Evolutionary conservation across 2,797 vertebrate species (phyloP).

Genomic region (Ctenochaetus hawaiiensis): DNA sequence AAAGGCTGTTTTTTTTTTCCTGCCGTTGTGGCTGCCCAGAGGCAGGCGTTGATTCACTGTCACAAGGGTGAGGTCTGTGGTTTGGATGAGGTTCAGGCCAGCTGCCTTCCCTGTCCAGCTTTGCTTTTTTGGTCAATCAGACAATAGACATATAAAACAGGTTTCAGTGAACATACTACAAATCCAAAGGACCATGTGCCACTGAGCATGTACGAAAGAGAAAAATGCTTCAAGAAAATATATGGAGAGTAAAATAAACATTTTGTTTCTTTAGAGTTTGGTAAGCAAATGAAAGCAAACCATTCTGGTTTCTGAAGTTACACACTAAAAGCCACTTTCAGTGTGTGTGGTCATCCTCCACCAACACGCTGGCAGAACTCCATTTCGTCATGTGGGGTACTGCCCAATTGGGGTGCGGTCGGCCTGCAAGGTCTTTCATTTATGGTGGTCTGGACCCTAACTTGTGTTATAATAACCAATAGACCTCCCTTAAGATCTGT

Average conservation of each 20-base stretch:
- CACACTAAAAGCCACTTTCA: conserved; percentile 11
- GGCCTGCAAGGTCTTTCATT: conserved; percentile 44
- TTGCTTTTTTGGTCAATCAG: conserved; percentile 24
- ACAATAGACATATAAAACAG: conserved; percentile 25
- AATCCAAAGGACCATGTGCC: conserved; percentile 24
- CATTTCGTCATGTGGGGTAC: background rate
- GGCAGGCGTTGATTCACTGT: conserved; percentile 61
- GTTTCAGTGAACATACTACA: conserved; percentile 16
- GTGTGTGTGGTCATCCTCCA: background rate
- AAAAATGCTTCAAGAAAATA: background rate
- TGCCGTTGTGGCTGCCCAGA: conserved; percentile 35
- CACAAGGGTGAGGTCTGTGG: conserved; percentile 62
- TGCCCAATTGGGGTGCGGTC: conserved; percentile 40
- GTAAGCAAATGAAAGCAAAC: background rate
- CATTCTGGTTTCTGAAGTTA: conserved; percentile 6
- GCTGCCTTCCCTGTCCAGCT: conserved; percentile 54
- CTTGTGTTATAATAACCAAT: conserved; percentile 58
- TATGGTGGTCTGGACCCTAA: conserved; percentile 46
- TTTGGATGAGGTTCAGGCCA: conserved; percentile 66
- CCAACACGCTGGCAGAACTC: conserved; percentile 8
- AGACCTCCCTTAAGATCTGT: conserved; percentile 47
- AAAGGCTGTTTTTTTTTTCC: background rate
- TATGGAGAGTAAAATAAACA: background rate
- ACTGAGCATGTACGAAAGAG: background rate
- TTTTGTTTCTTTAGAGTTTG: background rate